These are phyloP conservation scores for Paracanthobrama guichenoti DNA, from an alignment of 2,113 vertebrate genomes.

Conservation along the genomic window DNA sequence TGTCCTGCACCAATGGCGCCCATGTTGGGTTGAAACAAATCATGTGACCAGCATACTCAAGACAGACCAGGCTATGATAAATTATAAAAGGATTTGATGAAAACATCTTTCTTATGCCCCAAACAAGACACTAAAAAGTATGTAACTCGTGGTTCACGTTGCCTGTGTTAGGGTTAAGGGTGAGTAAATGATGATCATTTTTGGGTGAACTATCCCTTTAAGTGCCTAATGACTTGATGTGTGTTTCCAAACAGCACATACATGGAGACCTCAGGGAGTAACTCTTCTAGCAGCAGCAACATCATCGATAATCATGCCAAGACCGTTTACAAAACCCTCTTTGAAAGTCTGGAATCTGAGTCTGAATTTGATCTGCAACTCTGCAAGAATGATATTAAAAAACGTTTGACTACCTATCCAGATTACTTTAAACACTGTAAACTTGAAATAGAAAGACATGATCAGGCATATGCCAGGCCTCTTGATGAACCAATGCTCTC, in stretches of 20 bases:
- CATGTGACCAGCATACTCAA: no score
- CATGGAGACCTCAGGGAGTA: neutral
- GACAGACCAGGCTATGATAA: no score
- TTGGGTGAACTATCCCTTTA: no score
- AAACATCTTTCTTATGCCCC: no score
- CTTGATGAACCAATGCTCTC: neutral
- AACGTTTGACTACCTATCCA: constrained; percentile 26
- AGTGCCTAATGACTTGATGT: neutral
- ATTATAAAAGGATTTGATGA: no score
- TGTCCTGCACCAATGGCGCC: no score
- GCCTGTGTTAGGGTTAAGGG: no score
- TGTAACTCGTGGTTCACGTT: no score
- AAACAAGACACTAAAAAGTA: no score
- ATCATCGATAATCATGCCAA: neutral
- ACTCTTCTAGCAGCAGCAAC: neutral
- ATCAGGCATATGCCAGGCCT: constrained; percentile 44
- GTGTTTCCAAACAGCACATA: neutral
- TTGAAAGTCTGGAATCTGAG: neutral
- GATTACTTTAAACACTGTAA: constrained; percentile 41
- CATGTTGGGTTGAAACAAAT: no score
- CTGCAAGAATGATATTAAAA: neutral
- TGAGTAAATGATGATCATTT: no score
- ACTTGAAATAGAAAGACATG: constrained; percentile 34
- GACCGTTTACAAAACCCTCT: neutral
- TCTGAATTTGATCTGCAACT: constrained; percentile 15